Evolutionary conservation across 1,140 invertebrate species (phyloP).

Genomic region (Trachymyrmex cornetzi): DNA sequence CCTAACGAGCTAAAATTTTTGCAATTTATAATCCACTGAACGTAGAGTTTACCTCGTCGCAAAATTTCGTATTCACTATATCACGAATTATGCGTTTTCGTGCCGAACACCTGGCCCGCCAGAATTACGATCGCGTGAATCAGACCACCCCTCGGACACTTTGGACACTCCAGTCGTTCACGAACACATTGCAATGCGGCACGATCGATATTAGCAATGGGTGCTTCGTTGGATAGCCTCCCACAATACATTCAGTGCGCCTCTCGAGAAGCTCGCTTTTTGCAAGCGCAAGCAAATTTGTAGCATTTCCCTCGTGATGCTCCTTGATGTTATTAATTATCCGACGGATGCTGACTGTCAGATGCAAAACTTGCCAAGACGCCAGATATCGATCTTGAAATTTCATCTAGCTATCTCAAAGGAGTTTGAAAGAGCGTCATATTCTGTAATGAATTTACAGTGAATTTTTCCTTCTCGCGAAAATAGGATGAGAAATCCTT

Average conservation of each 20-base stretch:
- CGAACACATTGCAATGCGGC: conserved; percentile 6
- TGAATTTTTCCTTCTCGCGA: conserved; percentile 20
- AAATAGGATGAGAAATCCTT: not conserved
- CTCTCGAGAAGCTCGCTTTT: conserved; percentile 30
- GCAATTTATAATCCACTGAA: not conserved
- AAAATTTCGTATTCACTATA: not conserved
- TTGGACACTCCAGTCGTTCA: conserved; percentile 28
- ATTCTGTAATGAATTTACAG: conserved; percentile 5
- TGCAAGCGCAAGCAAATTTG: conserved; percentile 8
- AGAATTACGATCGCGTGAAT: conserved; percentile 54
- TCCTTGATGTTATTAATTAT: conserved; percentile 31
- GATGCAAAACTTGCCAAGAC: not conserved
- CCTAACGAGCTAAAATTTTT: not conserved
- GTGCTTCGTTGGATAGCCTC: conserved; percentile 38
- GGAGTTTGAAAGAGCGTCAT: not conserved
- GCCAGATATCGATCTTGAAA: not conserved
- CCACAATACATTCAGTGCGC: conserved; percentile 7
- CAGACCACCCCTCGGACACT: conserved; percentile 35
- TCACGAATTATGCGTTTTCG: not conserved
- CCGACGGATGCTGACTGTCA: conserved; percentile 11
- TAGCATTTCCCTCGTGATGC: not conserved
- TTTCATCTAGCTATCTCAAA: not conserved
- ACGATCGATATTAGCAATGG: conserved; percentile 52
- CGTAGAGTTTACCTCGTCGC: not conserved
- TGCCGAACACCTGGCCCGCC: conserved; percentile 36